A percentile compares a stretch with the other conserved stretches of the same genome.
Conservation (phyloP, 2,113 vertebrate genomes). For the Sarotherodon lohbergeri region DNA sequence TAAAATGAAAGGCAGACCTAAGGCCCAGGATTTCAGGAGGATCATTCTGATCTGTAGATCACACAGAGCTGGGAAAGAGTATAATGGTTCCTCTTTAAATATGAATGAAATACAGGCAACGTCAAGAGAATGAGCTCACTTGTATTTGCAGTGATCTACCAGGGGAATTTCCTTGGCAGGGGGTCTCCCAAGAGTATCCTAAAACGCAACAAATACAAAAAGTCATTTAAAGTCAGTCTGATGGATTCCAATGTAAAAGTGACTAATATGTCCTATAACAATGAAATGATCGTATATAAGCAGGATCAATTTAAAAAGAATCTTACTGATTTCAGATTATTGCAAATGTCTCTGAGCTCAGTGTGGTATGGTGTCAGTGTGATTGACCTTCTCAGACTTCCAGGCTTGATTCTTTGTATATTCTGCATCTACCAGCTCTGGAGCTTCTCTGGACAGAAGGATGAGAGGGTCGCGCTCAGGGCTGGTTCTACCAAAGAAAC, state of each 20-base stretch:
- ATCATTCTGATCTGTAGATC: not conserved
- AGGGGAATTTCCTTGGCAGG: slow-evolving; percentile 92
- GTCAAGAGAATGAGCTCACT: slow-evolving; percentile 68
- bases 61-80: not conserved
- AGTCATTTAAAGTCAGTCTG: not conserved
- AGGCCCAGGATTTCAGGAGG: not conserved
- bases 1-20: not conserved
- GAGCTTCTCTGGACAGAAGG: slow-evolving; percentile 87
- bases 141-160: slow-evolving; percentile 95
- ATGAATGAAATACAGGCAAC: not conserved
- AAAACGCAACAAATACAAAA: not conserved
- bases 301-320: not conserved
- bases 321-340: not conserved
- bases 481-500: slow-evolving; percentile 79
- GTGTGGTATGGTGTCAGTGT: not conserved
- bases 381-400: slow-evolving; percentile 91
- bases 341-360: not conserved
- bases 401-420: slow-evolving; percentile 99
- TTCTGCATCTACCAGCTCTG: slow-evolving; percentile 89
- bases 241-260: not conserved
- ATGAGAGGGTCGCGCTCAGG: slow-evolving; percentile 94
- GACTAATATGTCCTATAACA: not conserved
- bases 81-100: not conserved
- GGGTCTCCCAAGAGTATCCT: slow-evolving; percentile 92
- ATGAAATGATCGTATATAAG: not conserved